Percentiles rank a stretch among this genome's conserved stretches.
These are phyloP conservation scores for Hormiphora californensis DNA, from an alignment of 37 sponge, comb jelly and placozoan species.

Conservation along the genomic window DNA sequence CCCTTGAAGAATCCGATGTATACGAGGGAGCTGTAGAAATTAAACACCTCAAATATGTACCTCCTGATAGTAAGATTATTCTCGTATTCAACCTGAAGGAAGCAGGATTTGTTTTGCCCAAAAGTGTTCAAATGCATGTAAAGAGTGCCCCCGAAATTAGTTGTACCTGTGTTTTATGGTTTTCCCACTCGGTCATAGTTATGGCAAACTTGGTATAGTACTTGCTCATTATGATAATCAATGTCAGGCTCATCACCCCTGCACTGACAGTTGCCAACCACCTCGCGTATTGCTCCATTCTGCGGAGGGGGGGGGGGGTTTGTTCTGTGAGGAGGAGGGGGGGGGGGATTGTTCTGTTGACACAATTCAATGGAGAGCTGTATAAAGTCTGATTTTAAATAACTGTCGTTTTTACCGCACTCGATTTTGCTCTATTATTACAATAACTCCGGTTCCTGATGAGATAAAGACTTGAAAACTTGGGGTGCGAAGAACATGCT, in stretches of 20 bases:
- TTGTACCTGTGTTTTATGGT: neutral
- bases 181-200: conserved; percentile 13
- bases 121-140: neutral
- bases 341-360: too few relatives aligned
- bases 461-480: too few relatives aligned
- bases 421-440: too few relatives aligned
- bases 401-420: too few relatives aligned
- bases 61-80: conserved; percentile 16
- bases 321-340: too few relatives aligned
- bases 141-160: neutral
- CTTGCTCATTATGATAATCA: conserved; percentile 27
- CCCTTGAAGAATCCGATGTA: conserved; percentile 4
- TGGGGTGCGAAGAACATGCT: too few relatives aligned
- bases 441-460: too few relatives aligned
- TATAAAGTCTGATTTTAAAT: too few relatives aligned
- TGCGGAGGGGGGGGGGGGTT: too few relatives aligned
- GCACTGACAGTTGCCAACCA: neutral
- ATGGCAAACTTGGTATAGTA: conserved; percentile 8
- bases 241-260: conserved; percentile 10
- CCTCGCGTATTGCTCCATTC: neutral
- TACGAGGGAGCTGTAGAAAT: conserved; percentile 9
- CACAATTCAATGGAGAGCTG: too few relatives aligned
- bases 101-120: neutral
- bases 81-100: conserved; percentile 32
- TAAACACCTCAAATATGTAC: conserved; percentile 3